Evolutionary conservation across 2,797 vertebrate species (phyloP), one percentile per base, ranked within the genome.

Genomic region (Arrhamphus sclerolepis): DNA sequence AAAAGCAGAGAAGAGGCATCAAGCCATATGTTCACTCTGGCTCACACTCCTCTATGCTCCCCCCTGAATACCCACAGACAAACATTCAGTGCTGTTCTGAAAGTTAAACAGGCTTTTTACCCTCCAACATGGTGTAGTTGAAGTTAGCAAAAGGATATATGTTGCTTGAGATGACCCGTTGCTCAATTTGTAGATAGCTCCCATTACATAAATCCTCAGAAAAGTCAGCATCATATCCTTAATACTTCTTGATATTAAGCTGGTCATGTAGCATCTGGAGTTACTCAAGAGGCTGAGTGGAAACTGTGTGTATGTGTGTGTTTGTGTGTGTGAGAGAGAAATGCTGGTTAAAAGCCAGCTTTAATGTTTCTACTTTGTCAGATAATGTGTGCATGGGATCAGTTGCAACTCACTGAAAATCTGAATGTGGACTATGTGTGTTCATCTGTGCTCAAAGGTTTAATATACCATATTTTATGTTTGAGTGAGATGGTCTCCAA

Each of bases 211-310:
- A 54, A 57, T 26, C 6, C 2, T 3, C 31, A 31, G 38, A 44
- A 82, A 50, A 68, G 46, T 53, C 46, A 50, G 43, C 13, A 60
- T 52, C 11, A 8, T 34, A 60, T 56, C 29, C 29, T 57, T 48
- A 74, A 66, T 62, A 4, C 47, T n/a, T 34, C 24, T 57, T 47
- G 47, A 79, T 62, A 61, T 61, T 49, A 59, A 67, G 46, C 64
- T 18, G 22, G 20, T 57, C 19, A 0, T 61, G 70, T 24, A 78
- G 62, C 73, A 77, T 86, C 75, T 86, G 84, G 67, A 78, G 56
- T 77, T 73, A 75, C 77, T 86, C 78, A 86, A 55, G 24, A 66
- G 38, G 31, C 34, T 54, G 31, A 24, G 21, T 58, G 38, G 47
- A 62, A 57, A 67, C 67, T 66, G 49, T 20, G 21, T 66, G 26